Percentiles rank a stretch among this genome's conserved stretches.
phyloP scores from a whole-genome alignment of 2,797 vertebrate species.

The Chrysocyon brachyurus region DNA sequence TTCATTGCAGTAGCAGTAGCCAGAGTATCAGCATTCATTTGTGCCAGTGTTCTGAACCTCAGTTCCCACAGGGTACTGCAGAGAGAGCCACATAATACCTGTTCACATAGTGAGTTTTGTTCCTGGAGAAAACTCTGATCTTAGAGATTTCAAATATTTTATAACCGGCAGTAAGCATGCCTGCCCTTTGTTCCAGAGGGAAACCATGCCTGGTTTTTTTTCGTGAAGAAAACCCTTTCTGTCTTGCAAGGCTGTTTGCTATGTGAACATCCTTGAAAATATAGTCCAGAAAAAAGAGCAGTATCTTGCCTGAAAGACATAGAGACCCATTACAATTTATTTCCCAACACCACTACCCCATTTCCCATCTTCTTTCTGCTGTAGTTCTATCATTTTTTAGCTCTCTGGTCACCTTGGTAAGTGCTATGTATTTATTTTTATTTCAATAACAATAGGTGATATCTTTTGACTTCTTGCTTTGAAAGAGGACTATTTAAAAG shows the following conservation, averaged over 20 bases:
- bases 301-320: neutral
- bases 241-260: neutral
- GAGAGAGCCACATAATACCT: neutral
- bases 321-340: neutral
- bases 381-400: constrained; percentile 11
- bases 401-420: constrained; percentile 1
- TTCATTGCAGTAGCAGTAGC: neutral
- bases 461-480: constrained; percentile 21
- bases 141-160: constrained; percentile 8
- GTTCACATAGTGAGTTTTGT: neutral
- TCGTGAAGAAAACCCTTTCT: neutral
- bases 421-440: constrained; percentile 4
- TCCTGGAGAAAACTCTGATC: neutral
- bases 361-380: neutral
- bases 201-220: neutral
- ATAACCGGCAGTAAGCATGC: neutral
- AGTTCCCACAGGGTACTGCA: neutral
- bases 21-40: neutral
- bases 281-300: neutral
- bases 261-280: neutral
- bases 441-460: neutral
- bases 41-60: neutral
- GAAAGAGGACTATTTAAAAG: constrained; percentile 16
- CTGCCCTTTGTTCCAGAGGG: neutral
- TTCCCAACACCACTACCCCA: neutral